These are phyloP conservation scores for Lucilia sericata DNA, from an alignment of 1,140 invertebrate species.

Conservation along the genomic window DNA sequence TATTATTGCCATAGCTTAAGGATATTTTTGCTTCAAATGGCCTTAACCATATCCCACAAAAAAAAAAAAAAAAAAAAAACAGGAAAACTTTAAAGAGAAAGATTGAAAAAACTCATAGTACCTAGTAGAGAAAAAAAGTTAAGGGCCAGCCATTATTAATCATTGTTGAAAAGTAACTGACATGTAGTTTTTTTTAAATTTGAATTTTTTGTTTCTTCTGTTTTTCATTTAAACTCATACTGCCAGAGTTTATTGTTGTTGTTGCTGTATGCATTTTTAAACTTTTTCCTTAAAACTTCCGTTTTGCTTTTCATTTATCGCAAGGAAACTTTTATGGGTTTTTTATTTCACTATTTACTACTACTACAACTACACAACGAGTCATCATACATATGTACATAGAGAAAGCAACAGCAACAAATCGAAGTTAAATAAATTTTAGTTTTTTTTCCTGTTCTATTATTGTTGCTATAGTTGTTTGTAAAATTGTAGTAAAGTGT, in stretches of 20 bases:
- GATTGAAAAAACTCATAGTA: background rate
- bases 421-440: conserved; percentile 33
- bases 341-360: conserved; percentile 6
- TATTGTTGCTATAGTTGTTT: background rate
- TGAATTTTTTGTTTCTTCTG: background rate
- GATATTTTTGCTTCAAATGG: background rate
- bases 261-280: conserved; percentile 19
- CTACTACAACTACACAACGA: background rate
- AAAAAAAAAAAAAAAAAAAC: background rate
- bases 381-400: no score
- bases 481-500: background rate
- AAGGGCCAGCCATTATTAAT: conserved; percentile 41
- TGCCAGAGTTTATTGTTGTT: background rate
- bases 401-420: conserved; percentile 5
- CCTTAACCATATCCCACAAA: background rate
- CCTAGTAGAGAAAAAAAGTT: conserved; percentile 15
- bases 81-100: background rate
- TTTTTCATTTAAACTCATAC: background rate
- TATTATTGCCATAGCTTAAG: background rate
- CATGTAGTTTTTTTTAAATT: conserved; percentile 12
- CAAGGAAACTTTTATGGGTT: conserved; percentile 39
- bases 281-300: conserved; percentile 32
- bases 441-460: background rate
- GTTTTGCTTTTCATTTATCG: conserved; percentile 32
- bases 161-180: conserved; percentile 43